Conservation (phyloP, 2,888 invertebrate genomes). For the Pelosia muscerda region DNA sequence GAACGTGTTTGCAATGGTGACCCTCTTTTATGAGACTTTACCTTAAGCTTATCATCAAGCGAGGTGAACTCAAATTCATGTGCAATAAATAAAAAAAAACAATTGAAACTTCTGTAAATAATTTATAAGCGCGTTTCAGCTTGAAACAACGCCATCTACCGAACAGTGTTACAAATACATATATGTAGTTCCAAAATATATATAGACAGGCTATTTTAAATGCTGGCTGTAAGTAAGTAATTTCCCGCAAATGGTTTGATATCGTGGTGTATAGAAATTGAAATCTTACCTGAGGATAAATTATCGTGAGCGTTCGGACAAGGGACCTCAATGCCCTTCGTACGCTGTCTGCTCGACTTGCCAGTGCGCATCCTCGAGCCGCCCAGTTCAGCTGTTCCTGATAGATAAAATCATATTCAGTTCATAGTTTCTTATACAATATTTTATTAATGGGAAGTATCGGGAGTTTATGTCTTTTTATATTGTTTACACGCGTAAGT, state of each 20-base stretch:
- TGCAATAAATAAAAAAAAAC: too few species aligned
- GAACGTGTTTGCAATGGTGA: too few species aligned
- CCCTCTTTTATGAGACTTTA: too few species aligned
- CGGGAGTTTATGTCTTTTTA: too few species aligned
- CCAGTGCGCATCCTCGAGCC: slow-evolving; percentile 76
- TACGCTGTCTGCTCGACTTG: slow-evolving; percentile 80
- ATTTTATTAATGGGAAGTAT: too few species aligned
- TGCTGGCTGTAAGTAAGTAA: background rate
- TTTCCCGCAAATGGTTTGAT: background rate
- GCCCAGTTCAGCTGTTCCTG: slow-evolving; percentile 84
- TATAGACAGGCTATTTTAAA: background rate
- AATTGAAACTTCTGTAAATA: background rate
- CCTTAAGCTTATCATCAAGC: too few species aligned
- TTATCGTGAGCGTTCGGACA: slow-evolving; percentile 68
- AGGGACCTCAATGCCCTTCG: slow-evolving; percentile 74
- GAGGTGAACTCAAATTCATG: too few species aligned
- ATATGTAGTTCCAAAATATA: too few species aligned
- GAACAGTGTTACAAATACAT: background rate
- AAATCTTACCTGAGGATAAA: slow-evolving; percentile 70
- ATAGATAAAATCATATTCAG: too few species aligned
- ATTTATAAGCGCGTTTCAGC: background rate
- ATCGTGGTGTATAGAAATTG: background rate
- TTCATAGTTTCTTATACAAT: too few species aligned
- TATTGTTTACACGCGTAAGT: too few species aligned
- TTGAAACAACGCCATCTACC: background rate